These are phyloP conservation scores for Meandrina meandrites DNA, from an alignment of 92 coral and sea anemone genomes.

Conservation along the genomic window DNA sequence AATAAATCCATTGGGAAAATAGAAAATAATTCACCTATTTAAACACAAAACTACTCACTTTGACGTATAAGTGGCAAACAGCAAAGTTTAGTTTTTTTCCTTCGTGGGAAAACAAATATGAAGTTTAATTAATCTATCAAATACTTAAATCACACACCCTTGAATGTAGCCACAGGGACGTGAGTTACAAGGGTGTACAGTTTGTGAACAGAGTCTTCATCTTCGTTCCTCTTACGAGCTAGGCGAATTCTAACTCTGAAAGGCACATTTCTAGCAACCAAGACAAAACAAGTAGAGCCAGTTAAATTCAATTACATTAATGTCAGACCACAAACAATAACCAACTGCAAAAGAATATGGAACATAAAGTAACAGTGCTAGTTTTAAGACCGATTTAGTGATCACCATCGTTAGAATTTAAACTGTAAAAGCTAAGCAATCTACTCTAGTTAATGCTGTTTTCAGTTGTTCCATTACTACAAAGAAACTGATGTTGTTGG, in stretches of 20 bases:
- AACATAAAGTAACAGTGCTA: background rate
- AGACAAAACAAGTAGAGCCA: background rate
- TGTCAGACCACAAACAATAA: background rate
- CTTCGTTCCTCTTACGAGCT: constrained; percentile 96
- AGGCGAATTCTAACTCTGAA: constrained; percentile 90
- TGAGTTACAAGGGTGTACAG: constrained; percentile 90
- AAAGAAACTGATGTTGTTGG: background rate
- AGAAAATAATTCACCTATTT: no score
- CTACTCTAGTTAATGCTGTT: background rate
- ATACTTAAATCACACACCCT: constrained; percentile 70
- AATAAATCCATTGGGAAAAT: no score
- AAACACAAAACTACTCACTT: no score
- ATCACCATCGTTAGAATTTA: background rate
- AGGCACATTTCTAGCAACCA: constrained; percentile 76
- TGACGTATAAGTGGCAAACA: no score
- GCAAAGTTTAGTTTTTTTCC: no score
- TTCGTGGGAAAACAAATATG: no score
- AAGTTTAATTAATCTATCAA: no score
- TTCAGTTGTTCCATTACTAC: background rate
- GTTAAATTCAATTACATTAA: no score
- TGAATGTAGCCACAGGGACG: constrained; percentile 82
- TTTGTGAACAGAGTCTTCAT: constrained; percentile 94
- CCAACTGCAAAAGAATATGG: background rate
- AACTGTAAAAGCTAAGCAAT: background rate
- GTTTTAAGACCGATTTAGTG: background rate